Base-by-base conservation (phyloP, 37 sponge, comb jelly and placozoan genomes). In the Amphimedon queenslandica region DNA sequence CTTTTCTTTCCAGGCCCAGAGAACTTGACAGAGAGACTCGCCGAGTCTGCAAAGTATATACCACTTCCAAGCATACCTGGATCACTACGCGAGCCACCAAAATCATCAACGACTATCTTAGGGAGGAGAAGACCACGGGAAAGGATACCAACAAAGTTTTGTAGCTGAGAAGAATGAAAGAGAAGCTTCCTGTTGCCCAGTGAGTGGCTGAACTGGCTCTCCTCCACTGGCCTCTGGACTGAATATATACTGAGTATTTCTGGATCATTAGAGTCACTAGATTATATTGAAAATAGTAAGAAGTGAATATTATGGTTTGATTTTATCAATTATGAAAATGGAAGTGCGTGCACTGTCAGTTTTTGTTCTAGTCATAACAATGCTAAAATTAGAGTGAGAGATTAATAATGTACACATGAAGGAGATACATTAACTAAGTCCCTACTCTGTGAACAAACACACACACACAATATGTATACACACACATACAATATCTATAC, bases 51-150 rank as follows among this genome's bases (percentile, higher is more conserved):
- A 80, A 98, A 98, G 87, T 98, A 98, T 37, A 98, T 87, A 8
- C 96, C 99, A 67, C 73, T 20, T 1, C 99, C 99, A 43, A 98
- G 76, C 84, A 87, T 92, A 1, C 99, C 99, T 32, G 94, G 85
- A 75, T 98, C 99, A 58, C 82, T 64, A 21, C 99, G 67, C 65
- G 68, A 68, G 0, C 94, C 93, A 38, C 99, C 99, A 76, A 81
- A 89, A 51, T 95, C 93, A 66, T 86, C 79, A 58, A 91, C 99
- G 21, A 98, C 92, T 23, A 96, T 89, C 80, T 96, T 96, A 21
- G 96, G 96, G 70, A 96, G 32, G 61, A 96, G 75, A 37, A 96
- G 80, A 35, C 96, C 96, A 31, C 96, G 63, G n/a, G 94, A 94
- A 18, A 94, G 70, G 20, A 94, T 94, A 6, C 94, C 94, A 10